Evolutionary conservation across 2,113 vertebrate genomes (phyloP).

Genomic region (Hyaena hyaena): DNA sequence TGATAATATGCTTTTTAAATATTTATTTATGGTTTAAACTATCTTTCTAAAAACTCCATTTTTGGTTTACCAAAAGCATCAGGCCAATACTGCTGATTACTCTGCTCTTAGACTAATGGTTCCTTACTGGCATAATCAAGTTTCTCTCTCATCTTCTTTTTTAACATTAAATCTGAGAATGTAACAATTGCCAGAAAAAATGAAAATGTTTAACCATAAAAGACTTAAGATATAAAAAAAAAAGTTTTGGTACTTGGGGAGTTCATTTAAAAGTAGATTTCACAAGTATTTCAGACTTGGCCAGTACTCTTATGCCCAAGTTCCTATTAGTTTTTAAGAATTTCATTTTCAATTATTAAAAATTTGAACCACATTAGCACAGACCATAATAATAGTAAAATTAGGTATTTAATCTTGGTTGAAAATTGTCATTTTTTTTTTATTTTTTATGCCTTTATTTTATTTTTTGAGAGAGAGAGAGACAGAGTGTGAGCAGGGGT

Average conservation of each 20-base stretch:
- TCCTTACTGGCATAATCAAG: not conserved
- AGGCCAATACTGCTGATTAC: not conserved
- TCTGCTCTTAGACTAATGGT: not conserved
- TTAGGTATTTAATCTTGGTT: not conserved
- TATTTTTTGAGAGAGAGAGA: too few relatives aligned
- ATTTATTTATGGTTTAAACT: not conserved
- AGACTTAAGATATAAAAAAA: not conserved
- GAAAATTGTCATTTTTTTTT: not conserved
- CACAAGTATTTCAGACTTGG: slow-evolving; percentile 31
- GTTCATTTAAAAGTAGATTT: slow-evolving; percentile 40
- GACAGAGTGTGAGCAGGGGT: too few relatives aligned
- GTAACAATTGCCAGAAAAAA: not conserved
- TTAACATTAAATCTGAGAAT: not conserved
- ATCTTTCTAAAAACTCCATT: not conserved
- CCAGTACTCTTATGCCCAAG: not conserved
- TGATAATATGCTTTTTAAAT: slow-evolving; percentile 12
- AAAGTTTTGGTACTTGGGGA: not conserved
- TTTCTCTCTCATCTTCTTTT: not conserved
- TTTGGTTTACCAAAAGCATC: not conserved
- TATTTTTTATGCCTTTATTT: too few relatives aligned
- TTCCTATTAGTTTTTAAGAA: slow-evolving; percentile 47
- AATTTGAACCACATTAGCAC: not conserved
- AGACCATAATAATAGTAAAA: not conserved
- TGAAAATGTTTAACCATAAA: not conserved
- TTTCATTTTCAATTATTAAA: slow-evolving; percentile 25